Evolutionary conservation across 2,797 vertebrate species (phyloP), one percentile per base, ranked within the genome.

Genomic region (Limnodromus scolopaceus): DNA sequence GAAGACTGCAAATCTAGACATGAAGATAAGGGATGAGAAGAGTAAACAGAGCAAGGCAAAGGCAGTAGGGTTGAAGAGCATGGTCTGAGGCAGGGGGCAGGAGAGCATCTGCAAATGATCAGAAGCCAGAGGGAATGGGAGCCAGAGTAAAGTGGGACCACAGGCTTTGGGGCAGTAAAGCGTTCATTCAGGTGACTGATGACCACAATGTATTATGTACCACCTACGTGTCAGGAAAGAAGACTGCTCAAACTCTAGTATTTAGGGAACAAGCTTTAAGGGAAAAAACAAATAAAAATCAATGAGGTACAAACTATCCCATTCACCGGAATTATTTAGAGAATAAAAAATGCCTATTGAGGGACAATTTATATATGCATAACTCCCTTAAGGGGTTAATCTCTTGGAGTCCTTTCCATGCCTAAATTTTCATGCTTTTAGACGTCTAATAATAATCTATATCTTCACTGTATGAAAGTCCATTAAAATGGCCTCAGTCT

Each of bases 51-150:
- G 5, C 8, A 77, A 81, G 11, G 11, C 27, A 91, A 25, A 49
- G 11, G 2, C 19, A 34, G n/a, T 6, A 64, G 39, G 45, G 13
- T 16, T 83, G 68, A 87, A 27, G 86, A 74, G 2, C 9, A 8
- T 28, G 16, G 22, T 10, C 18, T 60, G 30, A 7, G n/a, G 24
- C 19, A 70, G 46, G 28, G n/a, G 30, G 19, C 16, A 34, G 43
- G 3, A 86, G 10, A 8, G 12, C 12, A 5, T 16, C 41, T 60
- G 8, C 0, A 1, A 10, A 15, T 43, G 25, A 25, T 34, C 19
- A 23, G 64, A 74, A 91, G 5, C 12, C 32, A 43, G 16, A 45
- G 15, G 12, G 19, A 76, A 72, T 8, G 43, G 11, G 43, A 83
- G 4, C 3, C 41, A 38, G 46, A 43, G 8, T 24, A 7, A 13